These are phyloP conservation scores for Neosilurus hyrtlii DNA, from an alignment of 2,797 vertebrate species.

Conservation along the genomic window DNA sequence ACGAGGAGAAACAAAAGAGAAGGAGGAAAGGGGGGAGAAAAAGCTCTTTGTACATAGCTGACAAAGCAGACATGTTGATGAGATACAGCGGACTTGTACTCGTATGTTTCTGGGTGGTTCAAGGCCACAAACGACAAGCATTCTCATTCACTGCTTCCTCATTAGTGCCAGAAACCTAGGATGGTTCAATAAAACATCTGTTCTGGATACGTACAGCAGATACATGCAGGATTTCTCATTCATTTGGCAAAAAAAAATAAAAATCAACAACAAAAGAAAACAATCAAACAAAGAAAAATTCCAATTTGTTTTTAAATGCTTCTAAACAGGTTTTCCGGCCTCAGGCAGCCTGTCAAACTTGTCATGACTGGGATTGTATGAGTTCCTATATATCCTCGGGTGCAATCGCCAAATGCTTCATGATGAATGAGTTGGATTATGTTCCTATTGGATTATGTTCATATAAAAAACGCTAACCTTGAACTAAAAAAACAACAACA, in stretches of 20 bases:
- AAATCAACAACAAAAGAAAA: background rate
- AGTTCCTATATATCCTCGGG: background rate
- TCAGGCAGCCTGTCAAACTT: slow-evolving; percentile 4
- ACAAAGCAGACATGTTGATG: slow-evolving; percentile 48
- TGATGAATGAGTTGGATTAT: slow-evolving; percentile 19
- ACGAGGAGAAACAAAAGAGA: slow-evolving; percentile 21
- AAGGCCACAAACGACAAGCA: background rate
- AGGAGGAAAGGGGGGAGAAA: slow-evolving; percentile 17
- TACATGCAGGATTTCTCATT: background rate
- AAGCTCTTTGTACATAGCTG: slow-evolving; percentile 36
- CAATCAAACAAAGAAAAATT: background rate
- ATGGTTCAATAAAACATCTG: slow-evolving; percentile 8
- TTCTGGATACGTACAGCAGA: background rate
- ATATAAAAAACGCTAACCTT: background rate
- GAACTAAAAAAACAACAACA: background rate
- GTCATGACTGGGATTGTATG: slow-evolving; percentile 21
- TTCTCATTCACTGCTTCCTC: background rate
- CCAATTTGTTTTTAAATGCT: background rate
- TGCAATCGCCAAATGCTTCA: slow-evolving; percentile 2
- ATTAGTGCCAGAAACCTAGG: background rate
- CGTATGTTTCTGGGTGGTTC: slow-evolving; percentile 7
- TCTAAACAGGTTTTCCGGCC: slow-evolving; percentile 20
- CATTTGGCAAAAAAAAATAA: background rate
- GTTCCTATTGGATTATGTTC: background rate
- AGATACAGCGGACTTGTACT: slow-evolving; percentile 37